Evolutionary conservation across 2,797 vertebrate genomes (phyloP), one percentile per base, ranked within the genome.

Genomic region (Luscinia megarhynchos): DNA sequence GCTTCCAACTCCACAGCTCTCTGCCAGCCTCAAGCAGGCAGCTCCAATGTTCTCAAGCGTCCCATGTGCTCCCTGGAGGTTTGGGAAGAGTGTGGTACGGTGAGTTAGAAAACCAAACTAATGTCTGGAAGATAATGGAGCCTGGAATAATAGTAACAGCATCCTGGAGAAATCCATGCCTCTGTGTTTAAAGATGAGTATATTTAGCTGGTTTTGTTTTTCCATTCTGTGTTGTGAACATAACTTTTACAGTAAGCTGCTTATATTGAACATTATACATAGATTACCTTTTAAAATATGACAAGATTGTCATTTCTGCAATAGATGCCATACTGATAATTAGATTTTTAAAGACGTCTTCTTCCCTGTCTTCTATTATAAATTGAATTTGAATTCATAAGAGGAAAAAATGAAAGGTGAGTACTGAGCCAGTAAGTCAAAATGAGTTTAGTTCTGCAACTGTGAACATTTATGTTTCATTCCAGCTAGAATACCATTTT

Each of bases 31-130:
- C 54, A 59, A 30, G 53, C 26, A 74, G 32, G 57, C 68, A 80
- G 50, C 50, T 77, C 43, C 68, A 74, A 7, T 12, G 27, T 67
- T 27, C 34, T 50, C 46, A 61, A 63, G 12, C 57, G 74, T 14
- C 0, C 0, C 0, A 2, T 26, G 19, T 26, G 17, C 64, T 84
- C 77, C 27, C 67, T 50, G 4, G 30, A 50, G 75, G 15, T 22
- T 46, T 30, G 21, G 40, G 10, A 50, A 46, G 9, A 85, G 27
- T 15, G 24, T 24, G 64, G 58, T 43, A 79, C 20, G 41, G 30
- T 1, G 6, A 68, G 26, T 13, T 1, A 12, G 64, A 83, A 93
- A 92, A 83, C 22, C 15, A 68, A 54, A 64, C 29, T 43, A 36
- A 45, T 24, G 30, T 43, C 45, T 83, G 50, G 38, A 70, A 83